These are phyloP conservation scores for Bostrychus sinensis DNA, from an alignment of 2,113 vertebrate genomes.

Conservation along the genomic window DNA sequence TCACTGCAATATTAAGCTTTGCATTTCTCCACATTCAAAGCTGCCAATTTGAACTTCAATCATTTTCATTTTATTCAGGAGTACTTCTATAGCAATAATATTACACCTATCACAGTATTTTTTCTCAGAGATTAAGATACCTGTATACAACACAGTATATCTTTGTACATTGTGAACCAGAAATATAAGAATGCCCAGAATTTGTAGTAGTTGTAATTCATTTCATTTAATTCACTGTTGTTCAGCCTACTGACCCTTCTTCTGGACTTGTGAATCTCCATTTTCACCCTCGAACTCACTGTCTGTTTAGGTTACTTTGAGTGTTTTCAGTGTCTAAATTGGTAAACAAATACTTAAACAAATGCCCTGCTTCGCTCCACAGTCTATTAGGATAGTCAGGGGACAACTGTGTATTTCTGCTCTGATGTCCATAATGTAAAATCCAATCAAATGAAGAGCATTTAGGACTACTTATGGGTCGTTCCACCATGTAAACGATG, in stretches of 20 bases:
- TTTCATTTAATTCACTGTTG: no score
- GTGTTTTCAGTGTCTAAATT: constrained; percentile 70
- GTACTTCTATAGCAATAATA: constrained; percentile 30
- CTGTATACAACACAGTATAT: constrained; percentile 8
- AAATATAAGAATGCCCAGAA: no score
- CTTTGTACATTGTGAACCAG: no score
- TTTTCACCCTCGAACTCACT: constrained; percentile 63
- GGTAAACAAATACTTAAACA: constrained; percentile 77
- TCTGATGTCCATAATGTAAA: constrained; percentile 81
- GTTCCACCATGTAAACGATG: constrained; percentile 80
- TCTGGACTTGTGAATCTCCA: constrained; percentile 55
- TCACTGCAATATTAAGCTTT: constrained; percentile 34
- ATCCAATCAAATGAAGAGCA: constrained; percentile 82
- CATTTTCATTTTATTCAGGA: constrained; percentile 25
- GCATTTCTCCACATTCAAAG: constrained; percentile 48
- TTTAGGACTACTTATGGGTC: constrained; percentile 81
- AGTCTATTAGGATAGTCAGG: constrained; percentile 79
- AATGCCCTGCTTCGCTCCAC: constrained; percentile 75
- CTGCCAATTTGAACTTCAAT: constrained; percentile 32
- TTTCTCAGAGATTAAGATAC: neutral
- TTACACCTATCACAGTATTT: neutral
- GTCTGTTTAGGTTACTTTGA: constrained; percentile 65
- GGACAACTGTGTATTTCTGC: constrained; percentile 76
- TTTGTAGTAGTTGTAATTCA: constrained; percentile 4
- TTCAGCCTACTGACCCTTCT: constrained; percentile 39